A percentile compares a stretch with the other conserved stretches of the same genome.
Conservation (phyloP, 2,113 vertebrate genomes). For the Xiphophorus maculatus region DNA sequence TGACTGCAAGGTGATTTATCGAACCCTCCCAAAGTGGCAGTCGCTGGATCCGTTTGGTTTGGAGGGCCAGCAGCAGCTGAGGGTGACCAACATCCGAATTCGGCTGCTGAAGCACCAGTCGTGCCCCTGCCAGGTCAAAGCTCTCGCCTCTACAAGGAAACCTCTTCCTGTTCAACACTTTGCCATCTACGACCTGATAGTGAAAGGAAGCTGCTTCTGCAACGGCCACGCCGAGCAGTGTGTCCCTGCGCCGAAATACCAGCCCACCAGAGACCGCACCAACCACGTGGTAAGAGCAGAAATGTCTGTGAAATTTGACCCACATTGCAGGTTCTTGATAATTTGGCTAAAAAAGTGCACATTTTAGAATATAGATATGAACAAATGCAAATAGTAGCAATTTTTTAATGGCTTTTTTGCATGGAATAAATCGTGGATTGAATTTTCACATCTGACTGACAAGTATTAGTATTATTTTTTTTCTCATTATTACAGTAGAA, state of each 20-base stretch:
- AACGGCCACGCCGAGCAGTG: conserved; percentile 94
- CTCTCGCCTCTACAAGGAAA: conserved; percentile 30
- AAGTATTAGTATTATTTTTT: too few relatives aligned
- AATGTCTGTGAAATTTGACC: too few relatives aligned
- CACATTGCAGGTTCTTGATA: too few relatives aligned
- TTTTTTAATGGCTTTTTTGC: too few relatives aligned
- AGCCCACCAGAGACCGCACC: conserved; percentile 75
- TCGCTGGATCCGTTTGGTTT: conserved; percentile 86
- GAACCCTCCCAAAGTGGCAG: conserved; percentile 86
- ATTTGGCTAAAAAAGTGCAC: too few relatives aligned
- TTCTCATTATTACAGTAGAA: too few relatives aligned
- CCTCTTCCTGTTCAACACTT: conserved; percentile 79
- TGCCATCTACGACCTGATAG: conserved; percentile 93
- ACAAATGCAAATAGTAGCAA: too few relatives aligned
- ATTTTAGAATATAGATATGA: too few relatives aligned
- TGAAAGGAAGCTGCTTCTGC: conserved; percentile 97
- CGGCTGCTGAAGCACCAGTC: conserved; percentile 85
- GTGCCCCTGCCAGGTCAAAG: conserved; percentile 84
- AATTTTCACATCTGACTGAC: too few relatives aligned
- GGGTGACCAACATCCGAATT: conserved; percentile 91
- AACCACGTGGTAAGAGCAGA: conserved; percentile 84
- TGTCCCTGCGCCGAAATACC: conserved; percentile 82
- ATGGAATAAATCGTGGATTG: too few relatives aligned
- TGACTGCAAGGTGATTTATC: conserved; percentile 89
- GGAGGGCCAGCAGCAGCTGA: conserved; percentile 87